Base-by-base conservation (phyloP, 2,113 vertebrate species). In the Ptyas mucosa region DNA sequence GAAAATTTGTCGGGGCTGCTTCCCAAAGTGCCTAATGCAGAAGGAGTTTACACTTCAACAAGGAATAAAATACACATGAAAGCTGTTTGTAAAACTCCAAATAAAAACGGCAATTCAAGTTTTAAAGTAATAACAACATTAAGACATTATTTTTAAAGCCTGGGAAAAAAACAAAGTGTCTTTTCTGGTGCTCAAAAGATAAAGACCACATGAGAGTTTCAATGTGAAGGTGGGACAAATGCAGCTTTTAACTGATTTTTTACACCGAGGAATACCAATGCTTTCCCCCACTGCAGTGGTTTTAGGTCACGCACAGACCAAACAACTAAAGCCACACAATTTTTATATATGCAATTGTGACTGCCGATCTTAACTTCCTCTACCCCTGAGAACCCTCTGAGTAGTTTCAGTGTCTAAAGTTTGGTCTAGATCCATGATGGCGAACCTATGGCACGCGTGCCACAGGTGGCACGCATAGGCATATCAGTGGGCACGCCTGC, bases 221-320 rank as follows among this genome's bases (percentile, higher is more conserved):
- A 53, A 43, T 75, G 34, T 29, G 61, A 52, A 94, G 54, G 1
- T 92, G 51, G 46, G 88, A 91, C 55, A 95, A 92, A 87, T 57
- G 2, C 18, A 94, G 24, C 85, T 89, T 34, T 92, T 88, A 88
- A 61, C 2, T 92, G 87, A 90, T 26, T 75, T 75, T 75, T 93
- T 91, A 69, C 26, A n/a, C 3, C 0, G 5, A 69, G 5, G 11
- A 69, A 14, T 64, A 64, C 57, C 61, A n/a, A 64, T 14, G 61
- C 1, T 61, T 61, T 61, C 4, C 58, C 3, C 10, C 26, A 64
- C 58, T n/a, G 4, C 61, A 69, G 29, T 69, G 29, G 11, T 69
- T n/a, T 69, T 12, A 69, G 61, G 61, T 29, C 61, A 69, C 3
- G 1, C 61, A n/a, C 29, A 69, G 61, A 29, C 61, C 26, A 29